Evolutionary conservation across 2,888 invertebrate species (phyloP), one percentile per base, ranked within the genome.

Genomic region (Acronicta psi): DNA sequence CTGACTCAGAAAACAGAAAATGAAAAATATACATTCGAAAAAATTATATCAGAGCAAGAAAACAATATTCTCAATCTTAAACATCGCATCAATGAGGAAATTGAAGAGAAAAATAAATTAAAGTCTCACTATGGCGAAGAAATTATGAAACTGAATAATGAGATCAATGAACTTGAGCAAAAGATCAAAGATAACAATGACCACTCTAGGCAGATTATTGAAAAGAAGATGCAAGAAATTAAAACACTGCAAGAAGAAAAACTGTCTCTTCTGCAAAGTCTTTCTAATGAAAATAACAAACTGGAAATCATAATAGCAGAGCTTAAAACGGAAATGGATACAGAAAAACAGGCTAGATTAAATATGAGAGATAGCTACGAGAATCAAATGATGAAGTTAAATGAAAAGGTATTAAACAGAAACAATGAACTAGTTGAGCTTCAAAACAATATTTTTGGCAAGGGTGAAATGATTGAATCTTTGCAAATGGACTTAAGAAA

Each of bases 351-450:
- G 25, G 75, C 83, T 2, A 90, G 87, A 71, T 62, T 78, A 1
- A 87, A 80, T 58, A 83, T 91, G 75, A 88, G 82, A 62, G 91
- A 91, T 5, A 81, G 87, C 29, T 91, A 86, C 65, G 91, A 92
- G 43, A 88, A 79, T 66, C 83, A 86, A 50, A 73, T 90, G 36
- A 91, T 92, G 90, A 89, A 88, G 51, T 68, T 92, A 6, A 92
- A 92, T 65, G 92, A 91, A 75, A 92, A 92, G 70, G 83, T 92
- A 5, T 70, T 89, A 13, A 92, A 92, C 57, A 85, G 91, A 63
- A 92, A 91, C 65, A 91, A 92, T 79, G 92, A 92, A 77, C 71
- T 92, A 8, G 89, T 92, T 34, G 91, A 92, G 69, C 62, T 91
- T 54, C 92, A 92, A 77, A 89, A 92, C 68, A 90, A 83, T 63